A percentile compares a stretch with the other conserved stretches of the same genome.
phyloP scores from a whole-genome alignment of 2,797 vertebrate species.

The Lepidocolaptes lacrymiger region DNA sequence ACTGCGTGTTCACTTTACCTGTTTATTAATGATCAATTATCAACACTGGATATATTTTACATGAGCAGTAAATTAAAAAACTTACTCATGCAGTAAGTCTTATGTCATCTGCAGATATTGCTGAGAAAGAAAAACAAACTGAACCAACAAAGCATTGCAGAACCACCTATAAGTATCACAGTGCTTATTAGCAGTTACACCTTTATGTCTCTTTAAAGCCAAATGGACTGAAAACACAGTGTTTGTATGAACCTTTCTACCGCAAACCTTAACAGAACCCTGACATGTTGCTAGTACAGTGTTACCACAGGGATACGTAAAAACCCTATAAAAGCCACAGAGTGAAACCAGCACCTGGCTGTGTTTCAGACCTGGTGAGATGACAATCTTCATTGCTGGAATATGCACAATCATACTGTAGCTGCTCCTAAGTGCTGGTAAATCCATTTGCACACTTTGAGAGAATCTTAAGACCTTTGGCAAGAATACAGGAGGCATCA shows the following conservation, averaged over 20 bases:
- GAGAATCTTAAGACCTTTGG: background rate
- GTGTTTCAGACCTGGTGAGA: background rate
- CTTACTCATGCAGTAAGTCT: background rate
- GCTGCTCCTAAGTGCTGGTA: background rate
- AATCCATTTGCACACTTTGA: background rate
- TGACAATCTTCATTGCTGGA: background rate
- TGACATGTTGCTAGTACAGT: background rate
- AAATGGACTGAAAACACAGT: background rate
- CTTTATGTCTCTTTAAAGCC: background rate
- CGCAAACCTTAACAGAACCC: background rate
- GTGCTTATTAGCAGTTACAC: background rate
- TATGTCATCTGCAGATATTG: background rate
- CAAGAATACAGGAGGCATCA: background rate
- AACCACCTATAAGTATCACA: background rate
- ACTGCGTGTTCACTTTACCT: background rate
- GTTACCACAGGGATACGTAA: background rate
- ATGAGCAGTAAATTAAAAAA: background rate
- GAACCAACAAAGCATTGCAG: accelerated
- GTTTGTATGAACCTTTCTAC: background rate
- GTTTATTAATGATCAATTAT: background rate
- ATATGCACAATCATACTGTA: background rate
- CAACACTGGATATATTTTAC: background rate
- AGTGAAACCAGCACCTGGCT: background rate
- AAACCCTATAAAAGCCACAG: background rate
- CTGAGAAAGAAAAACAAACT: background rate